Conservation (phyloP, 2,888 invertebrate genomes). For the Aelia acuminata region DNA sequence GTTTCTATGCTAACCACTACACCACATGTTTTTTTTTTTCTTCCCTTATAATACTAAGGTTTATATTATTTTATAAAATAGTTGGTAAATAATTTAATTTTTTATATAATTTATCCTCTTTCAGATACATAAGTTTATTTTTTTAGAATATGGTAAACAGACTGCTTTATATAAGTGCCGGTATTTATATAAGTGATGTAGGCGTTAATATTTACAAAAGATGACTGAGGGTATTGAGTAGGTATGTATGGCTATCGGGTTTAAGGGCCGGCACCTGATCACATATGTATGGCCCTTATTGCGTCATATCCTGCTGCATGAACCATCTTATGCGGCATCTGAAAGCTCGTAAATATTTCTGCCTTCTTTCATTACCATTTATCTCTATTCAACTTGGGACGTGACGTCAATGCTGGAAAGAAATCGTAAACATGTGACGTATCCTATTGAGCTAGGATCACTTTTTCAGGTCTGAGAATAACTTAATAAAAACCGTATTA, state of each 20-base stretch:
- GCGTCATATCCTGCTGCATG: neutral
- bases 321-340: neutral
- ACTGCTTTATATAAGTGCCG: too few species aligned
- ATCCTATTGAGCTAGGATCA: too few species aligned
- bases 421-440: neutral
- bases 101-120: too few species aligned
- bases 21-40: too few species aligned
- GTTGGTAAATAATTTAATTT: too few species aligned
- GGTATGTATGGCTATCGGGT: neutral
- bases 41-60: too few species aligned
- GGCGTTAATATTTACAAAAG: neutral
- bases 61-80: too few species aligned
- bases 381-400: neutral
- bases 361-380: conserved; percentile 13
- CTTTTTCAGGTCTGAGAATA: too few species aligned
- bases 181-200: neutral
- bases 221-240: neutral
- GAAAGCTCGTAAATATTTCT: neutral
- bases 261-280: neutral
- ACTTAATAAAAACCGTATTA: too few species aligned
- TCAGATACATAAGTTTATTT: too few species aligned
- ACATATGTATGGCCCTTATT: conserved; percentile 4
- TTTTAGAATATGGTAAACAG: too few species aligned
- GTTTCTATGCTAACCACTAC: too few species aligned
- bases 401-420: neutral